These are phyloP conservation scores for Cabera pusaria DNA, from an alignment of 2,888 invertebrate genomes.

Conservation along the genomic window DNA sequence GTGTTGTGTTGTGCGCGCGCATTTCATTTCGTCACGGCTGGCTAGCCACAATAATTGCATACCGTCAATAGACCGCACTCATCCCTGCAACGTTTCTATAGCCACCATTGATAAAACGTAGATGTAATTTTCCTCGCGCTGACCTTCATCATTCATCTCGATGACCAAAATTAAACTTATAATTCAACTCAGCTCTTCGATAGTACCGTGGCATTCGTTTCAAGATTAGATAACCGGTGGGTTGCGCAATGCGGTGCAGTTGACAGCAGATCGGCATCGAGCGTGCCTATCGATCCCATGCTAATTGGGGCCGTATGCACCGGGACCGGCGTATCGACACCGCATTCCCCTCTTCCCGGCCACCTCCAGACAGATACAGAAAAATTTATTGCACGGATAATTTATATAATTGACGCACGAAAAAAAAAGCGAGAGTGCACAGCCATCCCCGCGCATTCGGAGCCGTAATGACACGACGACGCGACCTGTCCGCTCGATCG, in stretches of 20 bases:
- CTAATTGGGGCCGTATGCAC: conserved; percentile 75
- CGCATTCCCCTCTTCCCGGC: conserved; percentile 63
- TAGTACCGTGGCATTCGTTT: conserved; percentile 70
- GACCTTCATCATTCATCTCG: conserved; percentile 13
- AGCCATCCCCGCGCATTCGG: conserved; percentile 67
- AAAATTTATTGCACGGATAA: conserved; percentile 81
- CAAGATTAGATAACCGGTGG: conserved; percentile 70
- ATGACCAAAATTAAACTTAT: conserved; percentile 5
- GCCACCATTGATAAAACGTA: conserved; percentile 11
- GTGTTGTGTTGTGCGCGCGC: conserved; percentile 24
- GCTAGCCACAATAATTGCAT: conserved; percentile 30
- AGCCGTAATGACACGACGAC: conserved; percentile 69
- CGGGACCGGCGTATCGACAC: conserved; percentile 59
- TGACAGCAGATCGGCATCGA: conserved; percentile 75
- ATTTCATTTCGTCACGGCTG: conserved; percentile 32
- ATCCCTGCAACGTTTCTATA: conserved; percentile 13
- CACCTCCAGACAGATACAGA: conserved; percentile 75
- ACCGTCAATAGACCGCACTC: conserved; percentile 19
- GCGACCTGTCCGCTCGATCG: conserved; percentile 50
- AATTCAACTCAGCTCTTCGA: conserved; percentile 34
- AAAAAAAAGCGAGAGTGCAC: conserved; percentile 79
- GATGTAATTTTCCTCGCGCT: conserved; percentile 15
- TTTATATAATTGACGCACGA: conserved; percentile 81
- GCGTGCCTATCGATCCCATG: conserved; percentile 79
- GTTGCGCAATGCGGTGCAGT: conserved; percentile 67